These are phyloP conservation scores for Bombus huntii DNA, from an alignment of 1,140 invertebrate genomes.

Conservation along the genomic window DNA sequence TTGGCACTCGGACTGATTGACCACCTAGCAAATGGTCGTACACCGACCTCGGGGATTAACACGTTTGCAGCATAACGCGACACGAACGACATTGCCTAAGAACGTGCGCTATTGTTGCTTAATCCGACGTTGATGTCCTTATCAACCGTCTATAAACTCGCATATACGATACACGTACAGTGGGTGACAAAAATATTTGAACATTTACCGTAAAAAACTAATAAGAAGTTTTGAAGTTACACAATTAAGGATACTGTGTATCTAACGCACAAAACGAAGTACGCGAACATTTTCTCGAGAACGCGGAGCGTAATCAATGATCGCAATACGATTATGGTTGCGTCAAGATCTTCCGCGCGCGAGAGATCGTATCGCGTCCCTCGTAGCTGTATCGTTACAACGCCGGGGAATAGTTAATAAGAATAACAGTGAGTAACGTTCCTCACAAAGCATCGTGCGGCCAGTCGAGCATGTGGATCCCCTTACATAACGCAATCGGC, in stretches of 20 bases:
- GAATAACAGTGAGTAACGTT: conserved; percentile 65
- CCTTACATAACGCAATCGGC: conserved; percentile 61
- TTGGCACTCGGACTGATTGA: conserved; percentile 55
- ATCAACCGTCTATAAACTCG: conserved; percentile 34
- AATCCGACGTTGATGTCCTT: conserved; percentile 55
- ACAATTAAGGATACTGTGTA: not conserved
- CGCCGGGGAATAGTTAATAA: conserved; percentile 59
- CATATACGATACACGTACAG: not conserved
- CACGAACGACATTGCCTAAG: conserved; percentile 28
- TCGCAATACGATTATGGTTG: conserved; percentile 57
- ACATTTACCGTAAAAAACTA: too few relatives aligned
- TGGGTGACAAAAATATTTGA: too few relatives aligned
- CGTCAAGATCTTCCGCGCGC: conserved; percentile 45
- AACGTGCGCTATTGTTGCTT: conserved; percentile 25
- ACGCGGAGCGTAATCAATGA: conserved; percentile 29
- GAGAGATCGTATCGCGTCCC: conserved; percentile 9
- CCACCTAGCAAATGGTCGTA: conserved; percentile 46
- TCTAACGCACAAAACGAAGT: not conserved
- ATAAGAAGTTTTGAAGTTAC: too few relatives aligned
- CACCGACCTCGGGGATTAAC: conserved; percentile 55
- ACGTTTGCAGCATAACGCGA: conserved; percentile 52
- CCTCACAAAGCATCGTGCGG: conserved; percentile 51
- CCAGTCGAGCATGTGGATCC: conserved; percentile 57
- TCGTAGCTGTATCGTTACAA: conserved; percentile 52
- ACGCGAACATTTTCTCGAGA: not conserved